Conservation (phyloP, 2,888 invertebrate genomes). For the Tipula lateralis region DNA sequence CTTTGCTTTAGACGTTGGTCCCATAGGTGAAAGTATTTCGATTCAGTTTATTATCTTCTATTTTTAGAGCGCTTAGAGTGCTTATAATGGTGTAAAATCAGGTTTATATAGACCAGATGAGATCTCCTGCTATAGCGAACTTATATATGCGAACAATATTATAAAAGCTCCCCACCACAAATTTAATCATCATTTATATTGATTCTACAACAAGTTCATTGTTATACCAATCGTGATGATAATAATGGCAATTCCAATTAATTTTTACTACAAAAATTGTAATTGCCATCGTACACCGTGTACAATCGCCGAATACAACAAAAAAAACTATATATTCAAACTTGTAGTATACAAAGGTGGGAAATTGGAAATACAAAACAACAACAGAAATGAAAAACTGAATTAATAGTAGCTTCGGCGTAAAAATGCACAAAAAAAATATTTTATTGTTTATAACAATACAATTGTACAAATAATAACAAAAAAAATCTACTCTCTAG, state of each 20-base stretch:
- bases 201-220: too few species aligned
- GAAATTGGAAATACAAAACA: not conserved
- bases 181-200: too few species aligned
- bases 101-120: too few species aligned
- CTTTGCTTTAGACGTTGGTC: too few species aligned
- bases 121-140: too few species aligned
- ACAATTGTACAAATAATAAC: not conserved
- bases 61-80: too few species aligned
- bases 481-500: not conserved
- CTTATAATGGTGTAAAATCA: too few species aligned
- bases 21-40: too few species aligned
- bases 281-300: not conserved
- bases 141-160: too few species aligned
- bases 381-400: not conserved
- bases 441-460: constrained; percentile 2
- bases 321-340: too few species aligned
- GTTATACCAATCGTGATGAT: not conserved
- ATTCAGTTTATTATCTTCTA: too few species aligned
- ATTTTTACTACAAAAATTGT: not conserved
- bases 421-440: not conserved
- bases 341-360: not conserved
- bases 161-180: too few species aligned
- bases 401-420: not conserved
- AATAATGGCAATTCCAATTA: not conserved
- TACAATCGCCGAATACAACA: not conserved